Conservation (phyloP, 2,113 vertebrate species). For the Pogona vitticeps region DNA sequence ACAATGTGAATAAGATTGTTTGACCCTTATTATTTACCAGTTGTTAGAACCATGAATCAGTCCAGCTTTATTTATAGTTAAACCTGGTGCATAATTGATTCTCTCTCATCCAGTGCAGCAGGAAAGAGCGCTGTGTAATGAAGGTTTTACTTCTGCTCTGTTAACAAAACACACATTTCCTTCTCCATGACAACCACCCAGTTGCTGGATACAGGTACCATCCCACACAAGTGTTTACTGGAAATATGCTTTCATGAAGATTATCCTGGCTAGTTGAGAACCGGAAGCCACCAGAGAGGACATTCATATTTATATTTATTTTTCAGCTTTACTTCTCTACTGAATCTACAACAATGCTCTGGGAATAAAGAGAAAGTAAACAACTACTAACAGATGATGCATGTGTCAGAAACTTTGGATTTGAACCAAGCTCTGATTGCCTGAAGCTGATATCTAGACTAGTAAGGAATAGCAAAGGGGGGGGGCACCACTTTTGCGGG, state of each 20-base stretch:
- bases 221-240: constrained; percentile 38
- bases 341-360: background rate
- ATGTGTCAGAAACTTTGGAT: background rate
- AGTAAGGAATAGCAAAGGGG: background rate
- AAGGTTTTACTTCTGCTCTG: background rate
- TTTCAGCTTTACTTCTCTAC: background rate
- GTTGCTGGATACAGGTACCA: constrained; percentile 1
- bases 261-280: constrained; percentile 13
- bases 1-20: background rate
- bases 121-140: background rate
- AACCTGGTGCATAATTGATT: background rate
- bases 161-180: constrained; percentile 19
- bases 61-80: background rate
- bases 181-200: constrained; percentile 49
- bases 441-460: background rate
- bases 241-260: constrained; percentile 1
- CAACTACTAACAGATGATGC: background rate
- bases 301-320: background rate
- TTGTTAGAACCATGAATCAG: no score
- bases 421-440: background rate
- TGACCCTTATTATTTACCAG: background rate
- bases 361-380: background rate
- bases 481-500: no score
- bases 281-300: background rate
- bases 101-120: background rate